Evolutionary conservation across 2,888 invertebrate genomes (phyloP), one percentile per base, ranked within the genome.

Genomic region (Tortrix viridana): DNA sequence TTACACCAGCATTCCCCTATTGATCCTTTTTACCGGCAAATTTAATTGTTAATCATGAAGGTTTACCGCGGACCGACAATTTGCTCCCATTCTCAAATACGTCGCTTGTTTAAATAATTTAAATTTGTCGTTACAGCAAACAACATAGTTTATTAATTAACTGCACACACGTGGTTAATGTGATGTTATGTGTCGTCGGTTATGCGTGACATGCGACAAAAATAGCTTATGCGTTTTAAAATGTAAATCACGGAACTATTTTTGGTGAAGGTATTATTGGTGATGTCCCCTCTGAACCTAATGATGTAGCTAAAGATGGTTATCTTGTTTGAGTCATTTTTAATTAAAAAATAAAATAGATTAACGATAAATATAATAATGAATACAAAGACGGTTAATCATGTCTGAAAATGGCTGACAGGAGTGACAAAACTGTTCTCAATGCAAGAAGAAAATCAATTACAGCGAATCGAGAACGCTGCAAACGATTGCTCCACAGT

Each of bases 101-200:
- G 41, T 46, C 20, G 32, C 50, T 50, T 50, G 37, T 60, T 52
- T 60, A 65, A 61, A 65, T 65, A 57, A 65, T 65, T 65, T 53
- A 65, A 60, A 60, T 60, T 55, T 60, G 65, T 60, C 47, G 53
- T 37, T 52, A 38, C 52, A 57, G 52, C 57, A 65, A 61, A 65
- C 65, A 65, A 50, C 65, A 65, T 60, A 65, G 65, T 61, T 56
- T 65, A 65, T 65, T 65, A 65, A 65, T 65, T 65, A 65, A 61
- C 54, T 49, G 56, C 57, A 58, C 63, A 63, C 63, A 47, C 43
- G 53, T 48, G 58, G 53, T 63, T 63, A 63, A 63, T 53, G 63
- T 62, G 62, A 52, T 46, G 56, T 57, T 57, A 56, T 61, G 46
- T 46, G 62, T 62, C 19, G 56, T 56, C 37, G 56, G 44, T 57